Conservation (phyloP, 2,888 invertebrate species). For the Argyresthia goedartella region DNA sequence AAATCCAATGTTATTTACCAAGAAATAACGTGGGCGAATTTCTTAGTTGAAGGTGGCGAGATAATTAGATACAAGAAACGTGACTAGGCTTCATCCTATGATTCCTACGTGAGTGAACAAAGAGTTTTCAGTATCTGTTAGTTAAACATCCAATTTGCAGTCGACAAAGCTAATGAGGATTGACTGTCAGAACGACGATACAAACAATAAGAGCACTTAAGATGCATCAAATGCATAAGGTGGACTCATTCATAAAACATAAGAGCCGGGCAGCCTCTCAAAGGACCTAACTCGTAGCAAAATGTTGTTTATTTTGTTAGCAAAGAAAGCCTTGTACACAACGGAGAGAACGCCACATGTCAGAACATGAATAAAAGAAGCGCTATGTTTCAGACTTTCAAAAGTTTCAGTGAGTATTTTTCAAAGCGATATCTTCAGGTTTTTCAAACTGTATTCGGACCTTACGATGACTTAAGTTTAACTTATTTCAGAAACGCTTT, state of each 20-base stretch:
- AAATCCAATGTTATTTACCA: too few species aligned
- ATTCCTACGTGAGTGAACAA: too few species aligned
- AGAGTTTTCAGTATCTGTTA: too few species aligned
- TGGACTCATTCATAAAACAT: slow-evolving; percentile 63
- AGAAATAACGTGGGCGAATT: too few species aligned
- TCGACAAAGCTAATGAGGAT: not conserved
- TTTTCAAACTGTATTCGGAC: slow-evolving; percentile 34
- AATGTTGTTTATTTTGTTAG: slow-evolving; percentile 67
- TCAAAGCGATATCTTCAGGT: slow-evolving; percentile 39
- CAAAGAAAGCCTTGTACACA: slow-evolving; percentile 60
- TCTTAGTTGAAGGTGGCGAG: too few species aligned
- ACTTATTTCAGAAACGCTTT: too few species aligned
- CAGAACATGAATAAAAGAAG: slow-evolving; percentile 67
- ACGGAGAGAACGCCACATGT: slow-evolving; percentile 59
- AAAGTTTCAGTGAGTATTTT: slow-evolving; percentile 56
- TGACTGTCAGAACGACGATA: not conserved
- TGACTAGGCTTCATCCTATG: too few species aligned
- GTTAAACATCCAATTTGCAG: too few species aligned
- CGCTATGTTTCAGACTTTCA: slow-evolving; percentile 65
- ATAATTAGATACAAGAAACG: too few species aligned
- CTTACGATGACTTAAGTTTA: slow-evolving; percentile 22
- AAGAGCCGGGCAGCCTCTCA: slow-evolving; percentile 49
- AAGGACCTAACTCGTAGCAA: slow-evolving; percentile 64
- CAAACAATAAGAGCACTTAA: not conserved
- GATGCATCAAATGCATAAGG: slow-evolving; percentile 35